These are phyloP conservation scores for Girardia tigrina DNA, from an alignment of 2,888 invertebrate species.

Conservation along the genomic window DNA sequence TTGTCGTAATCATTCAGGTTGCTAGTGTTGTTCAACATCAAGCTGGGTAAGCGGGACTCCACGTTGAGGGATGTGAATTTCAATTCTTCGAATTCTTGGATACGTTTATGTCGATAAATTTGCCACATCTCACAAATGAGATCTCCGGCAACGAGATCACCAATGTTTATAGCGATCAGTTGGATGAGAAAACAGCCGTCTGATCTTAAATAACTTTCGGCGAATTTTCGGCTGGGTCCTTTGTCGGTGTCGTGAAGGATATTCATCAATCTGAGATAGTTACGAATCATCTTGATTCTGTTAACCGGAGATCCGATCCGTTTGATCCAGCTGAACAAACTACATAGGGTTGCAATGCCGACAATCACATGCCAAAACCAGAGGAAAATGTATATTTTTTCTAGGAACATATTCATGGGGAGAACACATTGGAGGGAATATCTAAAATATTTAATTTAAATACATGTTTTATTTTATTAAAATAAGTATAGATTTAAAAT, in stretches of 20 bases:
- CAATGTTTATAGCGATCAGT: slow-evolving; percentile 16
- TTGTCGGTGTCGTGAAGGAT: slow-evolving; percentile 6
- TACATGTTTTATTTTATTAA: too few relatives aligned
- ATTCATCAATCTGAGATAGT: slow-evolving; percentile 30
- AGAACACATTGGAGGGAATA: slow-evolving; percentile 37
- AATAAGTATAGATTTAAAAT: too few relatives aligned
- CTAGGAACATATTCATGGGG: slow-evolving; percentile 35
- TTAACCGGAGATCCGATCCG: neutral
- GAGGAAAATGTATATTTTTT: slow-evolving; percentile 48
- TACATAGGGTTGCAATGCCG: slow-evolving; percentile 43
- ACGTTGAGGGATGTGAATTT: slow-evolving; percentile 32
- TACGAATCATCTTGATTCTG: slow-evolving; percentile 21
- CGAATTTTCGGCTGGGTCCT: slow-evolving; percentile 21
- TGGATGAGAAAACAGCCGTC: slow-evolving; percentile 17
- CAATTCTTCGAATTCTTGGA: slow-evolving; percentile 23
- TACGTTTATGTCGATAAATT: slow-evolving; percentile 16
- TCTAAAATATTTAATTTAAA: slow-evolving; percentile 31
- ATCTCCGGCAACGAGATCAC: slow-evolving; percentile 29
- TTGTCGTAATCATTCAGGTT: slow-evolving; percentile 26
- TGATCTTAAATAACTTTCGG: slow-evolving; percentile 25
- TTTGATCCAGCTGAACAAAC: slow-evolving; percentile 43
- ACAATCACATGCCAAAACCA: slow-evolving; percentile 50
- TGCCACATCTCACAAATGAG: slow-evolving; percentile 28
- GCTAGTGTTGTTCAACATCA: slow-evolving; percentile 31
- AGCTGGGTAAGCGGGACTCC: slow-evolving; percentile 32